These are phyloP conservation scores for Melierax canorus DNA, from an alignment of 2,113 vertebrate species.

Conservation along the genomic window DNA sequence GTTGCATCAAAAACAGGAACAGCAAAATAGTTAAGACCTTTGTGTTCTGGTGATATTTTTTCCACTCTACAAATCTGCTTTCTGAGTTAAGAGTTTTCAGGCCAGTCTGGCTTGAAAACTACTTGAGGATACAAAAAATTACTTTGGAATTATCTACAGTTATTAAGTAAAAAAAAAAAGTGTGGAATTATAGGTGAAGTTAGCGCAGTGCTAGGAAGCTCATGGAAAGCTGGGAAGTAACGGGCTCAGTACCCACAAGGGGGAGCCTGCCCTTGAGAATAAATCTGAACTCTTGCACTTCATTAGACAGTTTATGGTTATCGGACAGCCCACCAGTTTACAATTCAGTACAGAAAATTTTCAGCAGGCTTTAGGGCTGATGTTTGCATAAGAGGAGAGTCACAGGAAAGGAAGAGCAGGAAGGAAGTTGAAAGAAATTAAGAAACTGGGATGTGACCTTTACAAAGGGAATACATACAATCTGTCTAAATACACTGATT, in stretches of 20 bases:
- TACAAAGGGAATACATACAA: background rate
- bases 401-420: background rate
- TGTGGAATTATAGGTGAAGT: background rate
- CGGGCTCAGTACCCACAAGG: background rate
- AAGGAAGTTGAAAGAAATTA: background rate
- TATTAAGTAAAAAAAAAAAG: background rate
- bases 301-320: background rate
- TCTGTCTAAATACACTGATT: background rate
- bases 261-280: conserved; percentile 30
- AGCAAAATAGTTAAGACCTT: background rate
- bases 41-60: background rate
- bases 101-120: background rate
- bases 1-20: background rate
- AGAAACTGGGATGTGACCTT: background rate
- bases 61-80: background rate
- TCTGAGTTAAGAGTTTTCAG: background rate
- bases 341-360: background rate
- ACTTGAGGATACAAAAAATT: background rate
- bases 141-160: background rate
- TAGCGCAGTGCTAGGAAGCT: background rate
- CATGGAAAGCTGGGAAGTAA: background rate
- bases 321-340: background rate
- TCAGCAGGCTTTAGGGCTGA: background rate
- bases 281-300: background rate
- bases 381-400: conserved; percentile 9